Conservation (phyloP, 2,797 vertebrate genomes). For the Macropodus opercularis region DNA sequence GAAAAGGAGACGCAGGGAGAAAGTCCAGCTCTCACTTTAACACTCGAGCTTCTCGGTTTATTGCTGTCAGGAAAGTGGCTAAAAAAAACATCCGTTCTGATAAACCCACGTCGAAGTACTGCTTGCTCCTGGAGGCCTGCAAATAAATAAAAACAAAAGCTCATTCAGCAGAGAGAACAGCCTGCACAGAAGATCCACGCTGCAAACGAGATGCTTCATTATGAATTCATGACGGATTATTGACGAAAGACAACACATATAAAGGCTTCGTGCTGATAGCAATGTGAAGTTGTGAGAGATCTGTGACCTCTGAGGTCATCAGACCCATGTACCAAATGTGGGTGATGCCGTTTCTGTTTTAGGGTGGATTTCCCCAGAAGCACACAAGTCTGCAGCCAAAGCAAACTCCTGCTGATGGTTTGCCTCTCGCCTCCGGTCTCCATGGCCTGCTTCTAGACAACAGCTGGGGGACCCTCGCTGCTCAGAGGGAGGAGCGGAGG, state of each 20-base stretch:
- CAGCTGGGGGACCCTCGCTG: conserved; percentile 72
- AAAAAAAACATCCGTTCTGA: conserved; percentile 33
- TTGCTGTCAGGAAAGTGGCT: conserved; percentile 38
- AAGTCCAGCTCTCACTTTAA: conserved; percentile 51
- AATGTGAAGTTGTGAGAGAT: conserved; percentile 32
- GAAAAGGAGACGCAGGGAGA: conserved; percentile 40
- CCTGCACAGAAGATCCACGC: conserved; percentile 5
- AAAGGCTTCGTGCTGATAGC: conserved; percentile 9
- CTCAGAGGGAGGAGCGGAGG: conserved; percentile 73
- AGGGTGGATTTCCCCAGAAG: conserved; percentile 73
- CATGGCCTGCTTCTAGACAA: conserved; percentile 77
- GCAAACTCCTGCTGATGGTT: conserved; percentile 76
- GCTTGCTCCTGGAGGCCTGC: conserved; percentile 12
- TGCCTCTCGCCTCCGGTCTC: conserved; percentile 78
- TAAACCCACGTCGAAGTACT: conserved; percentile 12
- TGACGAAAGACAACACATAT: background rate
- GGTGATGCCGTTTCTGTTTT: conserved; percentile 63
- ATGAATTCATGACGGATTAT: conserved; percentile 13
- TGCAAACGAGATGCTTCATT: conserved; percentile 1
- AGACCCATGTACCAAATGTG: conserved; percentile 27
- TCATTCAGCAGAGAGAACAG: background rate
- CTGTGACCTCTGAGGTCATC: conserved; percentile 25
- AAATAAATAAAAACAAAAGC: conserved; percentile 13
- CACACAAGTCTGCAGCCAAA: conserved; percentile 71
- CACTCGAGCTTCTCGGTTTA: conserved; percentile 44